phyloP scores from a whole-genome alignment of 1,140 invertebrate species.

The Bombus superbus region DNA sequence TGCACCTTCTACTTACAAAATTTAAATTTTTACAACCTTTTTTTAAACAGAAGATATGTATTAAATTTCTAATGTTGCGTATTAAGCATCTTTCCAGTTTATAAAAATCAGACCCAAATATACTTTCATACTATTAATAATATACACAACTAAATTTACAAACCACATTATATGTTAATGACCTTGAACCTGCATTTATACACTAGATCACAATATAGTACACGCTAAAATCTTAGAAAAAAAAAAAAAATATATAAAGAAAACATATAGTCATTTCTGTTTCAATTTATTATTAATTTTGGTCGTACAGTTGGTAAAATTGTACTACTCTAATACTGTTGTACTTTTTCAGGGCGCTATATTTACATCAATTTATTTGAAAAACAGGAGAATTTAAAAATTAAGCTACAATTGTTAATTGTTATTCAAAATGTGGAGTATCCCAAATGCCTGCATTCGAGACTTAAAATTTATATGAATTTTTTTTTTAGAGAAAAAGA shows the following conservation, averaged over 20 bases:
- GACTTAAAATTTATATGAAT: conserved; percentile 1
- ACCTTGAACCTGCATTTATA: conserved; percentile 37
- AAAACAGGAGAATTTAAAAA: conserved; percentile 8
- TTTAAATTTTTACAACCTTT: conserved; percentile 65
- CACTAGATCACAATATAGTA: conserved; percentile 51
- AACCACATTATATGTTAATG: conserved; percentile 31
- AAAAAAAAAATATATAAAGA: conserved; percentile 40
- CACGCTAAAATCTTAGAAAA: conserved; percentile 17
- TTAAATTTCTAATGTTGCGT: conserved; percentile 38
- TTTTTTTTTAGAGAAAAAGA: background rate
- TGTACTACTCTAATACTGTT: conserved; percentile 32
- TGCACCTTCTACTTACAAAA: conserved; percentile 57
- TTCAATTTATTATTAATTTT: conserved; percentile 31
- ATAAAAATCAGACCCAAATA: conserved; percentile 52
- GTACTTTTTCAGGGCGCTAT: conserved; percentile 31
- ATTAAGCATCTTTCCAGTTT: conserved; percentile 18
- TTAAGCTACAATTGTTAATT: background rate
- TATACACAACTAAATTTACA: conserved; percentile 73
- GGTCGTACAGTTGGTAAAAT: conserved; percentile 57
- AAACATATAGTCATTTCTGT: conserved; percentile 47
- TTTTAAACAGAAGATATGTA: conserved; percentile 62
- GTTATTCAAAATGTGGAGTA: background rate
- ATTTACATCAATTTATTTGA: conserved; percentile 29
- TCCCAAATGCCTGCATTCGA: conserved; percentile 62
- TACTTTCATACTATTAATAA: conserved; percentile 50